Conservation (phyloP, 2,113 vertebrate genomes). For the Oxyruncus cristatus region DNA sequence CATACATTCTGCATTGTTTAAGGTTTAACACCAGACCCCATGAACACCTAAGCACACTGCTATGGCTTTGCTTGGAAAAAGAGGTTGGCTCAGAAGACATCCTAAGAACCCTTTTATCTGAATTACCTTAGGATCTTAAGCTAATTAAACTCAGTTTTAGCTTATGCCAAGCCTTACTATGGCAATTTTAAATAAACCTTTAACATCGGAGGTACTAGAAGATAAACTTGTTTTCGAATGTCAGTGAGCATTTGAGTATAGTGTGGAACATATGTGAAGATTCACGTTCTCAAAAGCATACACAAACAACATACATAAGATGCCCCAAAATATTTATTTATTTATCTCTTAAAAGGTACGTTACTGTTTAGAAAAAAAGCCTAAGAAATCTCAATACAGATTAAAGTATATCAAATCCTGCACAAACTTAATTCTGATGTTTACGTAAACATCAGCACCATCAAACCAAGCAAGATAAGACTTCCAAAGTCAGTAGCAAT, state of each 20-base stretch:
- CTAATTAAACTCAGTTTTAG: neutral
- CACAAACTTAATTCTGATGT: neutral
- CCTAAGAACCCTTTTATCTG: neutral
- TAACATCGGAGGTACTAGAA: neutral
- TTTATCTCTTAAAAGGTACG: conserved; percentile 32
- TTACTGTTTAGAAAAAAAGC: conserved; percentile 26
- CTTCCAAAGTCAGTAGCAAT: neutral
- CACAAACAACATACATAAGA: neutral
- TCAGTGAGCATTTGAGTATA: neutral
- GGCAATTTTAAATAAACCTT: neutral
- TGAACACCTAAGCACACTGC: neutral
- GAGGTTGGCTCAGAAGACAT: neutral
- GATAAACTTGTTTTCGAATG: neutral
- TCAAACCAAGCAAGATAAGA: neutral
- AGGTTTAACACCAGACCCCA: neutral
- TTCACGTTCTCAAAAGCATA: neutral
- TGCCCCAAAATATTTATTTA: conserved; percentile 65
- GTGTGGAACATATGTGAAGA: neutral
- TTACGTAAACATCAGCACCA: neutral
- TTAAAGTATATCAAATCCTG: neutral
- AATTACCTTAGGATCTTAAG: neutral
- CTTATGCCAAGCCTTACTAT: neutral
- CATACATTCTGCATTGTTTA: neutral
- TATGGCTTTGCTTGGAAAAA: neutral
- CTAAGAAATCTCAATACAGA: neutral